Base-by-base conservation (phyloP, 2,888 invertebrate species). In the Junonia oenone region DNA sequence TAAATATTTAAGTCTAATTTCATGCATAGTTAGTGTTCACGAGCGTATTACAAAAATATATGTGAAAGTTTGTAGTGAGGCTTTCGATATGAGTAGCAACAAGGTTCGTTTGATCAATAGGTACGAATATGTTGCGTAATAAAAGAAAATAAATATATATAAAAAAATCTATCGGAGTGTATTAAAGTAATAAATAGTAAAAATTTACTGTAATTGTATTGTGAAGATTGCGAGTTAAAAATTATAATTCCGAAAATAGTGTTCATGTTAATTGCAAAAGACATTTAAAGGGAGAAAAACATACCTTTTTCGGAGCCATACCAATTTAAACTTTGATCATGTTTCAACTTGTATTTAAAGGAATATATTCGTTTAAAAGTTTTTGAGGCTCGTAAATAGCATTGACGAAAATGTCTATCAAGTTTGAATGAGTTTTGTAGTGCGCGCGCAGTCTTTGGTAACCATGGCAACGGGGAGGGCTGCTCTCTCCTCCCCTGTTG, bases 251-350 rank as follows among this genome's bases (percentile, higher is more conserved):
- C 11, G 31, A 46, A 17, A 2, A 27, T 14, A 6, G 46, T 46
- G 31, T 46, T n/a, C n/a, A 9, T 46, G 31, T 46, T 31, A n/a
- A 15, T n/a, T 31, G 31, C 11, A 31, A 26, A 31, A n/a, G 14
- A 40, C 13, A 9, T 27, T n/a, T 47, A 27, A 6, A 8, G 15
- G 0, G 31, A 17, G 9, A 15, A 47, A 47, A 31, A 54, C 83
- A 69, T 78, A 88, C 89, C 87, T 84, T 88, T 66, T 88, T 89
- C 4, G 87, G 86, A 22, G 86, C 78, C 89, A 89, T 89, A 66
- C 52, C 51, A 62, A 53, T 29, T 17, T 49, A 60, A 45, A 11
- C 8, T 47, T 50, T 49, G n/a, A n/a, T 52, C 46, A 31, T 47
- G 40, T 49, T 43, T 45, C 40, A 33, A 13, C 26, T 55, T 26